Evolutionary conservation across 2,888 invertebrate genomes (phyloP).

Genomic region (Stratiomys singularior): DNA sequence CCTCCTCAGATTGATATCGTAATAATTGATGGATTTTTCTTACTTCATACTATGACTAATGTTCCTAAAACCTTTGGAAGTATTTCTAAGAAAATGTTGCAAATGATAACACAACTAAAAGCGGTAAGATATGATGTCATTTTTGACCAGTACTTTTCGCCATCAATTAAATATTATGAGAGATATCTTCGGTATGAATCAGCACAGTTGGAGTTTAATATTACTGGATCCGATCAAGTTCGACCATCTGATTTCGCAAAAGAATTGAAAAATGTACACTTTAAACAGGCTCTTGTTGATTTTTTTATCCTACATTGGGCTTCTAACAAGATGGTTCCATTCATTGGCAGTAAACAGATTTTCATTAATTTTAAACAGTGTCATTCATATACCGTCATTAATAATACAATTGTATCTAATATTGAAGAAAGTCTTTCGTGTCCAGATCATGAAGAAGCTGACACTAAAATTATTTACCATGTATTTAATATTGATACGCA

Average conservation of each 20-base stretch:
- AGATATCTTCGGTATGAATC: slow-evolving; percentile 13
- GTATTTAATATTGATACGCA: no score
- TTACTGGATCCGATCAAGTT: slow-evolving; percentile 17
- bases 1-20: no score
- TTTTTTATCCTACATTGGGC: slow-evolving; percentile 36
- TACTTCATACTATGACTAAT: slow-evolving; percentile 53
- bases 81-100: slow-evolving; percentile 47
- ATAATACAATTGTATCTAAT: neutral
- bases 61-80: slow-evolving; percentile 43
- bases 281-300: no score
- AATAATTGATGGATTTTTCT: no score
- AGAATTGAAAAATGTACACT: slow-evolving; percentile 40
- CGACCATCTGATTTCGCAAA: neutral
- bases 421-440: neutral
- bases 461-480: no score
- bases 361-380: slow-evolving; percentile 31
- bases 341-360: neutral
- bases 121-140: slow-evolving; percentile 31
- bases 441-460: slow-evolving; percentile 53
- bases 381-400: neutral
- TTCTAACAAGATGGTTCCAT: no score
- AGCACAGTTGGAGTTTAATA: neutral
- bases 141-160: no score
- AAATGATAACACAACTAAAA: slow-evolving; percentile 12
- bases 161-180: slow-evolving; percentile 48